Evolutionary conservation across 2,113 vertebrate species (phyloP).

Genomic region (Cygnus atratus): DNA sequence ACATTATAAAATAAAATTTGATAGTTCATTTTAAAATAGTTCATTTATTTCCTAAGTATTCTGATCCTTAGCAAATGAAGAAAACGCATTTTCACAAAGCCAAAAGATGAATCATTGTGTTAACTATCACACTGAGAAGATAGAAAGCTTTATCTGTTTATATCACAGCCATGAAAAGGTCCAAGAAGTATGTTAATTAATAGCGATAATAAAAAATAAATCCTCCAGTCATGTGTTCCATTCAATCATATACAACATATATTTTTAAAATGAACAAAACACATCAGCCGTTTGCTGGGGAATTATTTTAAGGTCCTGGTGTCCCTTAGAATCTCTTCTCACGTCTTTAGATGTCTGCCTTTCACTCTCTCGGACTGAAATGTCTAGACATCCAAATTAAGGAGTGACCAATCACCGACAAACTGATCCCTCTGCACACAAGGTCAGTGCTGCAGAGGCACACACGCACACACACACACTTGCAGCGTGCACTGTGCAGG

Average conservation of each 20-base stretch:
- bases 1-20: background rate
- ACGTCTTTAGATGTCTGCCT: constrained; percentile 72
- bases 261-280: constrained; percentile 63
- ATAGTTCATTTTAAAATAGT: background rate
- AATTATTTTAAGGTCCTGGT: constrained; percentile 60
- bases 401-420: constrained; percentile 65
- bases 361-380: constrained; percentile 48
- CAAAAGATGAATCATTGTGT: background rate
- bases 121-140: background rate
- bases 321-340: constrained; percentile 71
- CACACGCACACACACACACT: background rate
- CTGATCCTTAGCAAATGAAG: background rate
- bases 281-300: constrained; percentile 3
- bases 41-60: constrained; percentile 3
- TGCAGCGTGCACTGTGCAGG: constrained; percentile 21
- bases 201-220: constrained; percentile 34
- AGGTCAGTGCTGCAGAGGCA: constrained; percentile 56
- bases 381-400: constrained; percentile 80
- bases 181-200: constrained; percentile 55
- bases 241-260: constrained; percentile 39
- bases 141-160: constrained; percentile 30
- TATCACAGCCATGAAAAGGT: background rate
- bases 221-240: constrained; percentile 35
- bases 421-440: constrained; percentile 40
- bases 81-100: background rate